Base-by-base conservation (phyloP, 2,888 invertebrate species). In the Dynastes maya region DNA sequence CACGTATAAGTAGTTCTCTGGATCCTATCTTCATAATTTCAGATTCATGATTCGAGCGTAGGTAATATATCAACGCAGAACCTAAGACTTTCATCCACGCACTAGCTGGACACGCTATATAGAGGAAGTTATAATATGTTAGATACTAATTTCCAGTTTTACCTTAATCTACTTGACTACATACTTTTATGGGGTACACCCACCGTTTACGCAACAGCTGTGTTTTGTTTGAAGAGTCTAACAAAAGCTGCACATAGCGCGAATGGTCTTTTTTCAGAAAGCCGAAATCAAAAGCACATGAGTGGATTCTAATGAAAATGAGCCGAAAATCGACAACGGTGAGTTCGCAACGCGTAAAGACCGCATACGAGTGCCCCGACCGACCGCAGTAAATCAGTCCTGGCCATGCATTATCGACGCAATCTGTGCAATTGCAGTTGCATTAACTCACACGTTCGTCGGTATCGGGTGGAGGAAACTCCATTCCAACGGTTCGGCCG, bases 371-470 rank as follows among this genome's bases (percentile, higher is more conserved):
- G 79, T 81, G 83, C 72, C 74, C 78, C 77, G 78, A 79, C 78
- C 77, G 78, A 79, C 81, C 79, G 80, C 79, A 80, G 80, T 83
- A 83, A 83, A 83, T 83, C 82, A 82, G 79, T 64, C 79, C 81
- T 80, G 79, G 80, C 79, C 82, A 79, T 84, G 83, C 83, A 85
- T 85, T 85, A 85, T 85, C 85, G 83, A 82, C 82, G 82, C 83
- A 83, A 84, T 83, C 83, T 80, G 83, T 83, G 83, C 84, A 83
- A 84, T 84, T 85, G 85, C 85, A 85, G 84, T 83, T 84, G 85
- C 85, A 84, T 85, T 85, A 85, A 85, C 84, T 85, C 84, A 84
- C 82, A 80, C 80, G 78, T 80, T 79, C 82, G 79, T 79, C 82
- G 82, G 80, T 82, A 82, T 82, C 81, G 76, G 49, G 67, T 22